Evolutionary conservation across 2,113 vertebrate genomes (phyloP), one percentile per base, ranked within the genome.

Genomic region (Ariopsis seemanni): DNA sequence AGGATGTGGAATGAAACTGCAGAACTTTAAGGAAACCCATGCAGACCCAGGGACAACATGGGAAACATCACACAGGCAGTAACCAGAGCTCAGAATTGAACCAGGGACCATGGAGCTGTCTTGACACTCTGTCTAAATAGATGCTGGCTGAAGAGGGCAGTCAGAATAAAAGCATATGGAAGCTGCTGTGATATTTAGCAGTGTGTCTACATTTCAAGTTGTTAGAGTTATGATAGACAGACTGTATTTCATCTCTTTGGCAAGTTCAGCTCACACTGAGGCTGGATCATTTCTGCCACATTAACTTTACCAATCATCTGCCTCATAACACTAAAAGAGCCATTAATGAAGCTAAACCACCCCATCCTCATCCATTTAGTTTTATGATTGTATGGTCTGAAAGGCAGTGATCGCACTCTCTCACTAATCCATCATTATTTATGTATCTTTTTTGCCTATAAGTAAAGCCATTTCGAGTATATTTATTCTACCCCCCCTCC

Each of bases 121-220:
- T n/a, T 79, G 74, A 77, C 14, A 14, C 50, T n/a, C 74, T n/a
- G n/a, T 57, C 87, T 75, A n/a, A 80, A 84, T 75, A 82, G 60
- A 89, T 72, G 63, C 84, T 57, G n/a, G 6, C 75, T 27, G 14
- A 2, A 14, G 22, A 53, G 55, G 72, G 74, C 18, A 65, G 78
- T 84, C 69, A 62, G 58, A 75, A 27, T 25, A 60, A 48, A 85
- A 58, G 60, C 67, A 81, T 86, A 25, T 15, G 17, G 69, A 78
- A 74, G 67, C 86, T 52, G 83, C 82, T 69, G 4, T 90, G 88
- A 87, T 81, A 90, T 89, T 91, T 90, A 74, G 57, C 85, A 69
- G 81, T 57, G 85, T 84, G 74, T 65, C 48, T 80, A 48, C 84
- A 48, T 88, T 75, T 71, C 30, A 9, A 67, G 71, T 34, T 69